Evolutionary conservation across 2,888 invertebrate species (phyloP), one percentile per base, ranked within the genome.

Genomic region (Volucella bombylans): DNA sequence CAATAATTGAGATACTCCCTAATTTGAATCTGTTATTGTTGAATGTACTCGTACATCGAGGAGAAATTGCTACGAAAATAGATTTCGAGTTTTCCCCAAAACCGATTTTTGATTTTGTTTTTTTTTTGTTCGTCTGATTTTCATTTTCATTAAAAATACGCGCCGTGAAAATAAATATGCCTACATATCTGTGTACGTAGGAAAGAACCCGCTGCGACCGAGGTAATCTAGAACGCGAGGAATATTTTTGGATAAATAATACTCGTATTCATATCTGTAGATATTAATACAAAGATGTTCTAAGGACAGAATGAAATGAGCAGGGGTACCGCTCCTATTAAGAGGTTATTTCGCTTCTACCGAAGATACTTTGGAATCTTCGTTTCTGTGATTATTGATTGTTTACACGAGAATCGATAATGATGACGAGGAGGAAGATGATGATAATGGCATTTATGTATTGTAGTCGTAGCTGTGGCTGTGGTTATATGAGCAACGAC

Each of bases 21-120:
- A 81, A 85, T 85, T 85, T 85, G 85, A 77, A 81, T 85, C 85
- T 85, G 85, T 85, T 85, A 85, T 77, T 85, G 81, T 85, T 85
- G 68, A 72, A 72, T 81, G 81, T 85, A n/a, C n/a, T n/a, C n/a
- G n/a, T n/a, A 85, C 85, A 65, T 61, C 67, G 43, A 76, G 67
- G 47, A 64, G 71, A 85, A 85, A 76, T 81, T 55, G 76, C 71
- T 67, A 85, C 80, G 76, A 85, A 85, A 85, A 85, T 85, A 85
- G 81, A 85, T 71, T 80, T 31, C 15, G 67, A n/a, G 54, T 39
- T 71, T 74, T 80, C 77, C 57, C 50, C 31, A 31, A 83, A 69
- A 83, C 49, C 54, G 54, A 43, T 55, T 47, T 80, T 54, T 0
- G 8, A 11, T 54, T 67, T 54, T 62, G 11, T 50, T 57, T 39